Percentiles rank a stretch among this genome's conserved stretches.
Evolutionary conservation across 2,113 vertebrate genomes (phyloP).

Genomic region (Oophaga pumilio): DNA sequence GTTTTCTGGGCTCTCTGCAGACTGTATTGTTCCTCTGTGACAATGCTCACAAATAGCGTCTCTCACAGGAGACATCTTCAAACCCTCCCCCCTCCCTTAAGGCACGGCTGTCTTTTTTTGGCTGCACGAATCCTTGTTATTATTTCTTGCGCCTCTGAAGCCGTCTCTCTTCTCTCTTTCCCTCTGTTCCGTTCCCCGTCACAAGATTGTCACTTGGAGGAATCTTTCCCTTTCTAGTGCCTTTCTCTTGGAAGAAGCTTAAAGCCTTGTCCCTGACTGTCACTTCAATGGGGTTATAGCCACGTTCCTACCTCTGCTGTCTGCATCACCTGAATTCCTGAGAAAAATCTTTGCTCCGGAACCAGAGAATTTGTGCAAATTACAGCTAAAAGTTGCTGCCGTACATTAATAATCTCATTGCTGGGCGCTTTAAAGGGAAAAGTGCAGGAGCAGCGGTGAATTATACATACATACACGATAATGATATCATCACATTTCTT

Average conservation of each 20-base stretch:
- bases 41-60: slow-evolving; percentile 58
- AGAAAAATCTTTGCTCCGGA: slow-evolving; percentile 43
- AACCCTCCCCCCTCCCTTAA: slow-evolving; percentile 51
- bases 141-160: slow-evolving; percentile 58
- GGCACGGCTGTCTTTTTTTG: slow-evolving; percentile 54
- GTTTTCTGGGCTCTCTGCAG: slow-evolving; percentile 52
- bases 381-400: slow-evolving; percentile 40
- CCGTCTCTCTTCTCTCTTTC: slow-evolving; percentile 55
- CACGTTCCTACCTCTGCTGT: slow-evolving; percentile 55
- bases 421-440: slow-evolving; percentile 17
- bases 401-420: slow-evolving; percentile 36
- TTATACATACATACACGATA: slow-evolving; percentile 20
- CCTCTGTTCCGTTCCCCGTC: slow-evolving; percentile 55
- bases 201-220: slow-evolving; percentile 56
- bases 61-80: slow-evolving; percentile 58
- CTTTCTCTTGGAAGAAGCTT: slow-evolving; percentile 58
- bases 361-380: slow-evolving; percentile 49
- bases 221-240: slow-evolving; percentile 54
- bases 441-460: slow-evolving; percentile 9
- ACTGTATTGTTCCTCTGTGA: slow-evolving; percentile 56
- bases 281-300: slow-evolving; percentile 56
- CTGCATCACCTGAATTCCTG: slow-evolving; percentile 49
- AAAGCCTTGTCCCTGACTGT: slow-evolving; percentile 54
- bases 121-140: slow-evolving; percentile 57
- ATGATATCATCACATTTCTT: not conserved